These are phyloP conservation scores for Orcinus orca DNA, from an alignment of 2,113 vertebrate genomes.

Conservation along the genomic window DNA sequence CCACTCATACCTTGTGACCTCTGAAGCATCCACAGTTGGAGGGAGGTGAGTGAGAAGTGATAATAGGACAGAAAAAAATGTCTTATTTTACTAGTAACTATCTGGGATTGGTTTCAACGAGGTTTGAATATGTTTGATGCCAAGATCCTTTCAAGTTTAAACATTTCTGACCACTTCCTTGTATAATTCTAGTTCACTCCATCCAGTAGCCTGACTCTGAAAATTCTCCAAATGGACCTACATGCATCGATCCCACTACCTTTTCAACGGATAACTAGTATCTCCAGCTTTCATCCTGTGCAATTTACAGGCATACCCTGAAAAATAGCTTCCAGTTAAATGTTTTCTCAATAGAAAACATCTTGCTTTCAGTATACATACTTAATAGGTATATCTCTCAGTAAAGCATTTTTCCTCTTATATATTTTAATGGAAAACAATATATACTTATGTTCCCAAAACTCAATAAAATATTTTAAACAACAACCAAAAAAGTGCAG, in stretches of 20 bases:
- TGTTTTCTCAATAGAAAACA: neutral
- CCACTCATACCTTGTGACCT: neutral
- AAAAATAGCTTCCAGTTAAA: neutral
- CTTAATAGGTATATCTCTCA: neutral
- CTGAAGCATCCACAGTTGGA: neutral
- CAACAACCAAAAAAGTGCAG: neutral
- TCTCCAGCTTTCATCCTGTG: neutral
- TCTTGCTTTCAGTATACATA: neutral
- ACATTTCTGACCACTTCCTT: neutral
- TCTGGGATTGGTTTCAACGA: neutral
- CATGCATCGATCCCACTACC: neutral
- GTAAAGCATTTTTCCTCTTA: neutral
- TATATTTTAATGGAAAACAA: neutral
- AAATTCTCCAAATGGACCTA: neutral
- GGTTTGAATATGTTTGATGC: neutral
- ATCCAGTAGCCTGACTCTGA: neutral
- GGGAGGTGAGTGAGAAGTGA: neutral
- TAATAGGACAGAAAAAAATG: neutral
- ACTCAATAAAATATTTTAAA: neutral
- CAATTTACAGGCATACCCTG: neutral
- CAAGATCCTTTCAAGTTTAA: neutral
- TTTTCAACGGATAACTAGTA: neutral
- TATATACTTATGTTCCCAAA: neutral
- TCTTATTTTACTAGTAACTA: neutral
- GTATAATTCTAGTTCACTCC: neutral